Conservation (phyloP, 2,888 invertebrate species). For the Scaptomyza reducta region DNA sequence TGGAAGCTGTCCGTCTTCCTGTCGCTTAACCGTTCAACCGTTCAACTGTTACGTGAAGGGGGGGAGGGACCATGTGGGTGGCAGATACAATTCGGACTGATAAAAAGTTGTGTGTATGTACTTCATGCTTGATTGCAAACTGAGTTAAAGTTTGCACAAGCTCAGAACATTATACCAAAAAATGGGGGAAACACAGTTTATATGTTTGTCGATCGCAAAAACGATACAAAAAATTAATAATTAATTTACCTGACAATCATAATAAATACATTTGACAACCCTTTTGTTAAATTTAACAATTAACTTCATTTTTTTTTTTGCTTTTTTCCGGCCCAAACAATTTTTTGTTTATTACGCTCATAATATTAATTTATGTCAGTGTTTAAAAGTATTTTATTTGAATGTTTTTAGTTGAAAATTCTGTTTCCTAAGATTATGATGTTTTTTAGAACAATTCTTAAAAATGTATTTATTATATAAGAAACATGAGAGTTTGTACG, state of each 20-base stretch:
- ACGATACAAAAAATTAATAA: constrained; percentile 25
- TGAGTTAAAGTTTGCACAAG: constrained; percentile 74
- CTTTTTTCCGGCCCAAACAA: background rate
- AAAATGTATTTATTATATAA: too few relatives aligned
- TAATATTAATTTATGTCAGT: constrained; percentile 1
- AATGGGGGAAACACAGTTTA: background rate
- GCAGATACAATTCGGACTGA: background rate
- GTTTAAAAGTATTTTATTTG: background rate
- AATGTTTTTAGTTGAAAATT: background rate
- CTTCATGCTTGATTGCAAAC: constrained; percentile 80
- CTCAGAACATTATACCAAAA: background rate
- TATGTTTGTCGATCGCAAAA: constrained; percentile 10
- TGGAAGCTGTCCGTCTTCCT: constrained; percentile 30
- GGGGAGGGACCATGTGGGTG: background rate
- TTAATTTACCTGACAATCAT: constrained; percentile 31
- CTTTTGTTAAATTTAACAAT: constrained; percentile 31
- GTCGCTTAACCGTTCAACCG: constrained; percentile 33
- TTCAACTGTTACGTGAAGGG: constrained; percentile 15
- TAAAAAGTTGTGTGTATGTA: constrained; percentile 37
- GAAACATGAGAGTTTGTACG: too few relatives aligned
- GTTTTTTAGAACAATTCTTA: too few relatives aligned
- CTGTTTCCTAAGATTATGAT: too few relatives aligned
- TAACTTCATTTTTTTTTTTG: constrained; percentile 3
- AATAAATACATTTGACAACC: constrained; percentile 28
- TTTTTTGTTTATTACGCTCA: background rate